phyloP scores from a whole-genome alignment of 2,888 invertebrate genomes.

The Exocentrus adspersus region DNA sequence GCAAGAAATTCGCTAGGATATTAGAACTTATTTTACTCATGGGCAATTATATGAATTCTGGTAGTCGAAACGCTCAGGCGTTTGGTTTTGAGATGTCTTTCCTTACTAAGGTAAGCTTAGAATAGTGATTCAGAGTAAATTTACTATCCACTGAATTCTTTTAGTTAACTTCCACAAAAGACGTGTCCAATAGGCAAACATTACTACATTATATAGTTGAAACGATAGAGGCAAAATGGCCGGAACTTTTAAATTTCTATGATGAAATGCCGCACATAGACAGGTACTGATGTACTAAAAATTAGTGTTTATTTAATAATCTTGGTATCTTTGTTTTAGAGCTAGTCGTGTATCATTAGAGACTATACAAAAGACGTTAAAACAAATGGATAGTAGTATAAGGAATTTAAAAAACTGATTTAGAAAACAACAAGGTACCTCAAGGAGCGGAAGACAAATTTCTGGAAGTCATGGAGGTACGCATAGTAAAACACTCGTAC shows the following conservation, averaged over 20 bases:
- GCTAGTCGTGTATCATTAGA: constrained; percentile 89
- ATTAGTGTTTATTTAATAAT: background rate
- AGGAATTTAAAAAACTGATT: constrained; percentile 90
- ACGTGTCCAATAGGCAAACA: constrained; percentile 91
- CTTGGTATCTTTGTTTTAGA: constrained; percentile 63
- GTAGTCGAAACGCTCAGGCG: constrained; percentile 92
- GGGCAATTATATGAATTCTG: constrained; percentile 97
- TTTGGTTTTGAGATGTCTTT: constrained; percentile 97
- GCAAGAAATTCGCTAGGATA: constrained; percentile 89
- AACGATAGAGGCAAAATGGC: constrained; percentile 87
- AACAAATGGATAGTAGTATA: constrained; percentile 88
- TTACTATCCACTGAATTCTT: constrained; percentile 44
- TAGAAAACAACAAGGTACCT: constrained; percentile 84
- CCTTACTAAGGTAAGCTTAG: constrained; percentile 80
- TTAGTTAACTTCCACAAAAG: constrained; percentile 89
- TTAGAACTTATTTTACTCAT: constrained; percentile 88
- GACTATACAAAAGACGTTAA: constrained; percentile 80
- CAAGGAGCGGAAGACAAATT: constrained; percentile 87
- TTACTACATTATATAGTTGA: constrained; percentile 92
- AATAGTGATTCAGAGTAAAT: constrained; percentile 14
- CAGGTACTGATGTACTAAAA: constrained; percentile 63
- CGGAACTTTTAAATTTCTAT: constrained; percentile 82
- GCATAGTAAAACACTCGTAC: background rate
- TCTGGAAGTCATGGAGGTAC: constrained; percentile 86
- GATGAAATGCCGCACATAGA: constrained; percentile 92